Conservation (phyloP, 2,888 invertebrate species). For the Pristionchus japonicus region DNA sequence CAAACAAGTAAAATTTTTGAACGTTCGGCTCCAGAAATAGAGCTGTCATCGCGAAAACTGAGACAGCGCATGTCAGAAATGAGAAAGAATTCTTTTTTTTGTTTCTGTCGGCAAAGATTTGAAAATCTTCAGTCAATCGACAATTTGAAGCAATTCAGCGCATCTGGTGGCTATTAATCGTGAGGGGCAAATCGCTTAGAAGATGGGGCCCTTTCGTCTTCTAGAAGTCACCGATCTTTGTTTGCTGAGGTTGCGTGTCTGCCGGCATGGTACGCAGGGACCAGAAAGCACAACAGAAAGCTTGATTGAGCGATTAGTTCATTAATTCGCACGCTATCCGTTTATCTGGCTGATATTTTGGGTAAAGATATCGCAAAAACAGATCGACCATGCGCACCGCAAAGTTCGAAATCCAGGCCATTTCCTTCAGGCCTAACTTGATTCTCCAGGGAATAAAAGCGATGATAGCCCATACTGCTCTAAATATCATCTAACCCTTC, state of each 20-base stretch:
- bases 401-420: neutral
- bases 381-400: neutral
- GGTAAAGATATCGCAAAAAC: neutral
- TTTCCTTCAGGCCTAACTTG: neutral
- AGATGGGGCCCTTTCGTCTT: too few relatives aligned
- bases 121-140: too few relatives aligned
- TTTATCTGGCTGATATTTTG: too few relatives aligned
- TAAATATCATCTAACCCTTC: too few relatives aligned
- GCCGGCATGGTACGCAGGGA: neutral
- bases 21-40: neutral
- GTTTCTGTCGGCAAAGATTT: too few relatives aligned
- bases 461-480: slow-evolving; percentile 23
- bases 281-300: neutral
- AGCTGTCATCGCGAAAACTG: neutral
- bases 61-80: neutral
- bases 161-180: neutral
- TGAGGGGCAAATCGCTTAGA: neutral
- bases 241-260: neutral
- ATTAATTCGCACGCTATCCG: too few relatives aligned
- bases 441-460: neutral
- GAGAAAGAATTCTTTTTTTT: too few relatives aligned
- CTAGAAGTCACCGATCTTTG: neutral
- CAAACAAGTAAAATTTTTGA: neutral
- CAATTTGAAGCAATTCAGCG: neutral
- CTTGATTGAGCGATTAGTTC: too few relatives aligned